These are phyloP conservation scores for Melitaea athalia DNA, from an alignment of 2,888 invertebrate genomes.

Conservation along the genomic window DNA sequence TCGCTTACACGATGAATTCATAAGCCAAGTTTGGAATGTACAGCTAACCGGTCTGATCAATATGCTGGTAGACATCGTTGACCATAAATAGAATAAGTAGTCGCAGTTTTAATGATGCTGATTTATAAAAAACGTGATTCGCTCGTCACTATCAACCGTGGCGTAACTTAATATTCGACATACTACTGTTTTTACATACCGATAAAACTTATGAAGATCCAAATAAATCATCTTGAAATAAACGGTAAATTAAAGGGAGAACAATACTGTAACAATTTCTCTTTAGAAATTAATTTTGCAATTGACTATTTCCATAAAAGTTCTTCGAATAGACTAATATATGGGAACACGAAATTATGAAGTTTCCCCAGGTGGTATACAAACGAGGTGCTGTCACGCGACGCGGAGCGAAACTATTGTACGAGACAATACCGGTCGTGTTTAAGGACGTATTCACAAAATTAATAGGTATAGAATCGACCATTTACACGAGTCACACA, in stretches of 20 bases:
- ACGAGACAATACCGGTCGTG: slow-evolving; percentile 67
- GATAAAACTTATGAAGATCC: slow-evolving; percentile 2
- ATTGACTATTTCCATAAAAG: slow-evolving; percentile 28
- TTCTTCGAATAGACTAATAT: slow-evolving; percentile 43
- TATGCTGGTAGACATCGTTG: slow-evolving; percentile 67
- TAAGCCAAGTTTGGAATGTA: slow-evolving; percentile 43
- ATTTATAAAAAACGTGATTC: slow-evolving; percentile 62
- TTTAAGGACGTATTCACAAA: too few species aligned
- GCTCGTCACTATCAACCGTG: slow-evolving; percentile 68
- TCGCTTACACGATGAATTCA: slow-evolving; percentile 57
- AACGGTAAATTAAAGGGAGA: neutral
- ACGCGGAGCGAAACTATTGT: slow-evolving; percentile 56
- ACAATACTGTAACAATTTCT: neutral
- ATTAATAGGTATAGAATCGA: too few species aligned
- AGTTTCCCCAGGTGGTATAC: slow-evolving; percentile 56
- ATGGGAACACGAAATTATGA: slow-evolving; percentile 61
- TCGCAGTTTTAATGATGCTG: slow-evolving; percentile 64
- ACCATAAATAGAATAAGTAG: slow-evolving; percentile 74
- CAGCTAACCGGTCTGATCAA: slow-evolving; percentile 65
- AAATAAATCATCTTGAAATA: neutral
- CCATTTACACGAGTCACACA: too few species aligned
- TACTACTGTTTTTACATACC: slow-evolving; percentile 42
- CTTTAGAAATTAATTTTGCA: slow-evolving; percentile 12
- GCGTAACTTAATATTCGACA: slow-evolving; percentile 52
- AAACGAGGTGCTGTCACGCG: slow-evolving; percentile 68